phyloP scores from a whole-genome alignment of 2,797 vertebrate genomes.

The Caiman crocodilus region DNA sequence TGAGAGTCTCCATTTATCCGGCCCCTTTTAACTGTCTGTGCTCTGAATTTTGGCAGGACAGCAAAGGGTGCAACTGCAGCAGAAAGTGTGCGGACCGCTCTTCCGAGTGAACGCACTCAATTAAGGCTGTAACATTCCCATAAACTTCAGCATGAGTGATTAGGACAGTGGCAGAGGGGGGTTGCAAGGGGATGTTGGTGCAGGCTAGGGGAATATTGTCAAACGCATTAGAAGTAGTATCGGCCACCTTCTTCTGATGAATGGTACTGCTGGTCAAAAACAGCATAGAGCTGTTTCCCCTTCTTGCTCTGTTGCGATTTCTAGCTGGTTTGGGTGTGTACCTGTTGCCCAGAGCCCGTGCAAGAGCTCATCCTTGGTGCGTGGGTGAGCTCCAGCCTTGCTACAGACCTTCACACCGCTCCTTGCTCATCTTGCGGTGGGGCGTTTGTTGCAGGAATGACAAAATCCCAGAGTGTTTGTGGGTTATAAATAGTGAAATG shows the following conservation, averaged over 20 bases:
- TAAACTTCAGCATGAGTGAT: neutral
- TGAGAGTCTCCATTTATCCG: neutral
- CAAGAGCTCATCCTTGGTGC: neutral
- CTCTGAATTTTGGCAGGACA: neutral
- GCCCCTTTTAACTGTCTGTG: neutral
- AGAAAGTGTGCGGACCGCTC: neutral
- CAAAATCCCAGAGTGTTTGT: conserved; percentile 54
- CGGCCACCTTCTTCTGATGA: neutral
- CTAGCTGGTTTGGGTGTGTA: neutral
- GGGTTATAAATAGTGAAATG: conserved; percentile 70
- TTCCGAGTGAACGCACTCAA: accelerated
- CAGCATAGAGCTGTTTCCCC: conserved; percentile 24
- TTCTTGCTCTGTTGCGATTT: conserved; percentile 9
- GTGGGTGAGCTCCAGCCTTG: neutral
- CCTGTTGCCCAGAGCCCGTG: conserved; percentile 1
- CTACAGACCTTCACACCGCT: neutral
- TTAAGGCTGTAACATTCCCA: accelerated
- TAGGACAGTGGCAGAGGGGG: neutral
- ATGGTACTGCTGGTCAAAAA: neutral
- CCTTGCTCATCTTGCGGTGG: neutral
- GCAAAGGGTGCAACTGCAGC: neutral
- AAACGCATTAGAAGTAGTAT: neutral
- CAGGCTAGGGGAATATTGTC: neutral
- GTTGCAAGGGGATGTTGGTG: neutral
- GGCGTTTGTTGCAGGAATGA: conserved; percentile 51